Evolutionary conservation across 1,140 invertebrate species (phyloP).

Genomic region (Amyelois transitella): DNA sequence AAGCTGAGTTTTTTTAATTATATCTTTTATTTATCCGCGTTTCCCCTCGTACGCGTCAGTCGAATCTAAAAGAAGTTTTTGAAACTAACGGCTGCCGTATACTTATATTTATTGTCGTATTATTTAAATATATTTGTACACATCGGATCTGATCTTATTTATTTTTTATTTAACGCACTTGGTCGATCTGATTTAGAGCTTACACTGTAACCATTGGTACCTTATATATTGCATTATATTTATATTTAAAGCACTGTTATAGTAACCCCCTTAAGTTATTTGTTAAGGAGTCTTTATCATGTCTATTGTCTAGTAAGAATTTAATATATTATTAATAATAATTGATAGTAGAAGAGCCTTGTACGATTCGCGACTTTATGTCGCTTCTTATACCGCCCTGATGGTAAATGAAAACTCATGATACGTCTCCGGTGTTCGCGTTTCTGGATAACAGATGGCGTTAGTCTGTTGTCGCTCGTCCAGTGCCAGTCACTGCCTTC

Average conservation of each 20-base stretch:
- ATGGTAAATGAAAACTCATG: constrained; percentile 44
- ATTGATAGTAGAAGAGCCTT: constrained; percentile 56
- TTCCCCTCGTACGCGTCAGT: constrained; percentile 29
- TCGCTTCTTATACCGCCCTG: constrained; percentile 58
- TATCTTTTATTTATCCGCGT: constrained; percentile 28
- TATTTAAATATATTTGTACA: constrained; percentile 17
- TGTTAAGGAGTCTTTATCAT: constrained; percentile 71
- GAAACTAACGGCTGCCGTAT: constrained; percentile 41
- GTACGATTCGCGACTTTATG: constrained; percentile 60
- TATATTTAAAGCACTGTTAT: constrained; percentile 70
- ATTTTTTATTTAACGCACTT: constrained; percentile 12
- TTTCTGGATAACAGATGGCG: constrained; percentile 23
- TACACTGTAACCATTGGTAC: constrained; percentile 53
- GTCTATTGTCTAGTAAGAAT: constrained; percentile 71
- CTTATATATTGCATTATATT: constrained; percentile 57
- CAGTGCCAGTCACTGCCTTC: constrained; percentile 50
- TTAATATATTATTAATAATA: constrained; percentile 62
- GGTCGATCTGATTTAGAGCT: constrained; percentile 55
- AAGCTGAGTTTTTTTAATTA: constrained; percentile 58
- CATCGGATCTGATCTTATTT: constrained; percentile 2
- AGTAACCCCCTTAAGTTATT: constrained; percentile 65
- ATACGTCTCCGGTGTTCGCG: constrained; percentile 9
- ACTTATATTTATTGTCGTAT: constrained; percentile 12
- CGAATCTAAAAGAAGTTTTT: constrained; percentile 62
- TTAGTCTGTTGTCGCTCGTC: constrained; percentile 41